A percentile compares a stretch with the other conserved stretches of the same genome.
phyloP scores from a whole-genome alignment of 2,888 invertebrate species.

The Eledone cirrhosa region DNA sequence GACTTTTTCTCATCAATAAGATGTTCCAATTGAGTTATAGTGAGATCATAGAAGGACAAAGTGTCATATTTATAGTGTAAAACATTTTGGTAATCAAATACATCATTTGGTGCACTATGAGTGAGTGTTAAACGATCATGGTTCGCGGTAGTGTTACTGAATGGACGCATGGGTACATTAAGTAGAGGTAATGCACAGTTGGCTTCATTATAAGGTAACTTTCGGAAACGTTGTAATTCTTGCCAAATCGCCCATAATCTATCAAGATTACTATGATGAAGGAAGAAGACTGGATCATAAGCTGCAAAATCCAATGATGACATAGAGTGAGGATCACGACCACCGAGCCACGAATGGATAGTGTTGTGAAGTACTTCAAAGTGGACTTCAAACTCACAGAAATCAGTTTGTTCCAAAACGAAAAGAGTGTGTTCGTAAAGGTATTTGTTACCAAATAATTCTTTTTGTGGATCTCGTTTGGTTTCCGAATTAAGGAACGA shows the following conservation, averaged over 20 bases:
- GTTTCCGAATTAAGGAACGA: slow-evolving; percentile 29
- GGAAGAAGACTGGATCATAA: slow-evolving; percentile 43
- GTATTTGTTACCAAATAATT: slow-evolving; percentile 31
- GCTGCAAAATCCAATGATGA: slow-evolving; percentile 38
- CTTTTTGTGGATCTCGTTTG: slow-evolving; percentile 33
- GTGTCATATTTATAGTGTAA: slow-evolving; percentile 39
- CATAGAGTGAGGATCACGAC: slow-evolving; percentile 36
- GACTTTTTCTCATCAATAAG: slow-evolving; percentile 31
- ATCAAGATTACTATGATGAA: slow-evolving; percentile 38
- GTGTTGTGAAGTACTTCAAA: slow-evolving; percentile 36
- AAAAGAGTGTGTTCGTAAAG: slow-evolving; percentile 31
- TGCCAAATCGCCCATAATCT: slow-evolving; percentile 43
- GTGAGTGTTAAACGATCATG: slow-evolving; percentile 29
- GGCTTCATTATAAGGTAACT: slow-evolving; percentile 36
- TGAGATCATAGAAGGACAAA: slow-evolving; percentile 40
- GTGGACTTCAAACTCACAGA: slow-evolving; percentile 36
- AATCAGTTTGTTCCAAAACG: too few species aligned
- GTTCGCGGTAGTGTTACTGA: slow-evolving; percentile 31
- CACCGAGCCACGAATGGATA: slow-evolving; percentile 37
- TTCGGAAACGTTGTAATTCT: slow-evolving; percentile 39
- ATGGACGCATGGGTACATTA: slow-evolving; percentile 34
- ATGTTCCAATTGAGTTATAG: slow-evolving; percentile 38
- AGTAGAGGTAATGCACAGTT: slow-evolving; percentile 38
- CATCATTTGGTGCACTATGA: slow-evolving; percentile 35
- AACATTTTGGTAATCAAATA: slow-evolving; percentile 38